phyloP scores from a whole-genome alignment of 2,888 invertebrate genomes.

The Plusia festucae region DNA sequence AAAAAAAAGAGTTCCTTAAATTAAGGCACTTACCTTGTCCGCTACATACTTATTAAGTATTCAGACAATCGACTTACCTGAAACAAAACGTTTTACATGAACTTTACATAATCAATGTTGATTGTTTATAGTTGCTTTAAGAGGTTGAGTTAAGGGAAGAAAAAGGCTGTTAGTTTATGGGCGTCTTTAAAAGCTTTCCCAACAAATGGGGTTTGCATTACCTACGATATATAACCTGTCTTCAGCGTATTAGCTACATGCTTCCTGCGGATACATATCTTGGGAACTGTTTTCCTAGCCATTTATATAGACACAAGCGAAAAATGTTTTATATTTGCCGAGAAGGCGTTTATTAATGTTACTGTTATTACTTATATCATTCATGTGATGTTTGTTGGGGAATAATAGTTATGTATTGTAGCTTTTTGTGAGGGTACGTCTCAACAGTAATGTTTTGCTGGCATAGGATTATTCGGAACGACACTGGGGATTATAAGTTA shows the following conservation, averaged over 20 bases:
- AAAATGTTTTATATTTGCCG: slow-evolving; percentile 72
- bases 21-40: neutral
- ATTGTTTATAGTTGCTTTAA: slow-evolving; percentile 14
- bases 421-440: neutral
- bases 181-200: slow-evolving; percentile 71
- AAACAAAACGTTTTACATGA: slow-evolving; percentile 1
- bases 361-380: slow-evolving; percentile 35
- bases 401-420: slow-evolving; percentile 1
- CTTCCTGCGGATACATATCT: slow-evolving; percentile 78
- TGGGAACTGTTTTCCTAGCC: slow-evolving; percentile 74
- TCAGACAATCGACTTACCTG: neutral
- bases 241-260: slow-evolving; percentile 71
- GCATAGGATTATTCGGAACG: neutral
- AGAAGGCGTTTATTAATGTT: slow-evolving; percentile 42
- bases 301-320: slow-evolving; percentile 73
- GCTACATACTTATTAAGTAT: slow-evolving; percentile 1
- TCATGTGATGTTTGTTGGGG: slow-evolving; percentile 12
- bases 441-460: neutral
- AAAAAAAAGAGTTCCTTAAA: neutral
- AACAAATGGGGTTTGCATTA: slow-evolving; percentile 72
- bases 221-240: slow-evolving; percentile 77
- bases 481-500: neutral
- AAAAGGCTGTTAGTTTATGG: slow-evolving; percentile 67
- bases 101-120: neutral
- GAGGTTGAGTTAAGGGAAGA: slow-evolving; percentile 38